A percentile compares a stretch with the other conserved stretches of the same genome.
phyloP scores from a whole-genome alignment of 2,888 invertebrate species.

The Eupelmus urozonus region DNA sequence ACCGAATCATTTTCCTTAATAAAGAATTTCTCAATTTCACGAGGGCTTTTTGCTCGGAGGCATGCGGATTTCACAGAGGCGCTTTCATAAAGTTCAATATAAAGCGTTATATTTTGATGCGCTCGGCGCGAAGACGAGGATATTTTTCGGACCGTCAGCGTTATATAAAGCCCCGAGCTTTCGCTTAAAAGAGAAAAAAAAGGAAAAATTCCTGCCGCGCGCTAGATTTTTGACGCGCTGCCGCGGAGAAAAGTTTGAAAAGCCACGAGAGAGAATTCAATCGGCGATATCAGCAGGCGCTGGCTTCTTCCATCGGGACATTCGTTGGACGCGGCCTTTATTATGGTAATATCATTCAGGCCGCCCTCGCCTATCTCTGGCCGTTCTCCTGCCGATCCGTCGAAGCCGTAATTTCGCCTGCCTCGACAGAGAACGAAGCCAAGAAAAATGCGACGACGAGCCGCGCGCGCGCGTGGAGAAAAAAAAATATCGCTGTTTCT shows the following conservation, averaged over 20 bases:
- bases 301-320: neutral
- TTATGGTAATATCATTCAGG: constrained; percentile 73
- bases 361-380: constrained; percentile 1
- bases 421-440: constrained; percentile 5
- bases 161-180: neutral
- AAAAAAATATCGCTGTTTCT: constrained; percentile 13
- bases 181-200: constrained; percentile 26
- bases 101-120: constrained; percentile 28
- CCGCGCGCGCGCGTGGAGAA: constrained; percentile 60
- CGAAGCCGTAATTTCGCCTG: constrained; percentile 23
- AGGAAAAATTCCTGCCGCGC: constrained; percentile 42
- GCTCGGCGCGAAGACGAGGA: neutral
- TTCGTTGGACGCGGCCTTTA: constrained; percentile 63
- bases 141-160: constrained; percentile 10
- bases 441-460: constrained; percentile 6
- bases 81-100: constrained; percentile 24
- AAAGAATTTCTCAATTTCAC: neutral
- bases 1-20: neutral
- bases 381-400: neutral
- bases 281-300: constrained; percentile 11
- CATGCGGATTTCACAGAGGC: neutral
- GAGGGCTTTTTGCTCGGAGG: neutral
- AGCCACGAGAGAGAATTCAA: constrained; percentile 30
- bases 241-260: constrained; percentile 21
- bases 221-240: constrained; percentile 19